Conservation (phyloP, 53 echinoderm and acorn worm genomes). For the Stichopus horrens region DNA sequence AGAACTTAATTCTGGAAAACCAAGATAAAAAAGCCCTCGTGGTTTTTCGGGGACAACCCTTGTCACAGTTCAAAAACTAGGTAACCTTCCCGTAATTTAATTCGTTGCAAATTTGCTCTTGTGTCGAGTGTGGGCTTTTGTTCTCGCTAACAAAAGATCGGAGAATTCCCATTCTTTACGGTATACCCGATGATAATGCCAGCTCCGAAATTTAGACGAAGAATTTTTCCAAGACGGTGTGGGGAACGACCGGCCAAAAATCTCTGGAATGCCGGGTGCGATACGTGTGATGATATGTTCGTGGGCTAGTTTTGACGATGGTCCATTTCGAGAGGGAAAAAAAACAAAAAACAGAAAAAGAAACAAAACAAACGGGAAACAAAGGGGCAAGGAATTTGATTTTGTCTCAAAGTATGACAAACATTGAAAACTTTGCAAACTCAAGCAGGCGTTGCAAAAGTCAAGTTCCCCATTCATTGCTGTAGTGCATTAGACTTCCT, state of each 20-base stretch:
- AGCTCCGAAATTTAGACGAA: conserved; percentile 7
- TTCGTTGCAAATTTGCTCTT: conserved; percentile 17
- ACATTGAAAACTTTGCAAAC: too few relatives aligned
- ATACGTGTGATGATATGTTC: neutral
- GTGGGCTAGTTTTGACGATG: too few relatives aligned
- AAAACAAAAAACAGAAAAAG: too few relatives aligned
- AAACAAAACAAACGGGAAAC: too few relatives aligned
- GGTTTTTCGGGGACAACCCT: neutral
- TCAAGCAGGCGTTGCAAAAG: too few relatives aligned
- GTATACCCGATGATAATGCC: conserved; percentile 7
- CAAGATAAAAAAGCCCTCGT: neutral
- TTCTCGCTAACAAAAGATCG: conserved; percentile 24
- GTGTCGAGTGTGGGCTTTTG: conserved; percentile 22
- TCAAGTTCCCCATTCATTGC: too few relatives aligned
- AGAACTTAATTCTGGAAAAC: neutral
- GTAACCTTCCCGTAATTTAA: conserved; percentile 19
- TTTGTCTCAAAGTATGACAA: too few relatives aligned
- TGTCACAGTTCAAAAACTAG: conserved; percentile 15
- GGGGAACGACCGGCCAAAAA: conserved; percentile 41
- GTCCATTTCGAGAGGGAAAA: too few relatives aligned
- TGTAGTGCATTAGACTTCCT: too few relatives aligned
- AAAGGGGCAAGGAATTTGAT: too few relatives aligned
- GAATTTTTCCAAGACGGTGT: conserved; percentile 3
- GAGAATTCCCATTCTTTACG: neutral
- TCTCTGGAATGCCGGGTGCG: conserved; percentile 7